Percentiles rank a stretch among this genome's conserved stretches.
These are phyloP conservation scores for Thymelicus lineola DNA, from an alignment of 2,888 invertebrate species.

Conservation along the genomic window DNA sequence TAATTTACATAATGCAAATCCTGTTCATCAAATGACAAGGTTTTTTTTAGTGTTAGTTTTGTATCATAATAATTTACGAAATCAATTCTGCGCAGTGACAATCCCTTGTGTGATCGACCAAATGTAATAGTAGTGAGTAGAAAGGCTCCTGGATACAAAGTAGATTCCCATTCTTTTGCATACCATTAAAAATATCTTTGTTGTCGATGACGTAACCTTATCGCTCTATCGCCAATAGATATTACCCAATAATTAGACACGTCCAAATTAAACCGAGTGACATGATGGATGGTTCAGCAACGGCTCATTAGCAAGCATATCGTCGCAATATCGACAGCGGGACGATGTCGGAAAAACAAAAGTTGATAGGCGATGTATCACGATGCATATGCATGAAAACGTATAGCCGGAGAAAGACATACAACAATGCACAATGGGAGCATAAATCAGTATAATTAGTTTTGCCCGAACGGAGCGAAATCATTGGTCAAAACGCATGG, in stretches of 20 bases:
- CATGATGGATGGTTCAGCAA: constrained; percentile 27
- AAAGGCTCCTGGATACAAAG: no score
- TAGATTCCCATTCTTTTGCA: background rate
- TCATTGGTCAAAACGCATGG: constrained; percentile 87
- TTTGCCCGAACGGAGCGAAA: constrained; percentile 86
- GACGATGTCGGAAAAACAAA: constrained; percentile 46
- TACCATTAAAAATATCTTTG: constrained; percentile 2
- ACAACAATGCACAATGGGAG: constrained; percentile 96
- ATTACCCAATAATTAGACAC: constrained; percentile 4
- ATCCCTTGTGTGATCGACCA: no score
- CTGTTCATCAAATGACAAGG: no score
- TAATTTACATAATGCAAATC: background rate
- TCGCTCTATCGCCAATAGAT: constrained; percentile 50
- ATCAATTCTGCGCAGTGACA: no score
- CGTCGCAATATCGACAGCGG: constrained; percentile 41
- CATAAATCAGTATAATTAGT: constrained; percentile 98
- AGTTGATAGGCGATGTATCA: constrained; percentile 53
- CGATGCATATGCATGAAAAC: constrained; percentile 59
- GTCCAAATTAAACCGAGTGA: background rate
- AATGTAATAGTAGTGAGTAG: no score
- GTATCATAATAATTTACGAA: no score
- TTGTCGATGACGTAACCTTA: constrained; percentile 1
- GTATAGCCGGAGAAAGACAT: constrained; percentile 78
- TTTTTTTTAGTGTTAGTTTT: background rate
- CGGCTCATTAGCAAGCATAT: constrained; percentile 36